phyloP scores from a whole-genome alignment of 92 coral and sea anemone genomes.

The Phymanthus crucifer region DNA sequence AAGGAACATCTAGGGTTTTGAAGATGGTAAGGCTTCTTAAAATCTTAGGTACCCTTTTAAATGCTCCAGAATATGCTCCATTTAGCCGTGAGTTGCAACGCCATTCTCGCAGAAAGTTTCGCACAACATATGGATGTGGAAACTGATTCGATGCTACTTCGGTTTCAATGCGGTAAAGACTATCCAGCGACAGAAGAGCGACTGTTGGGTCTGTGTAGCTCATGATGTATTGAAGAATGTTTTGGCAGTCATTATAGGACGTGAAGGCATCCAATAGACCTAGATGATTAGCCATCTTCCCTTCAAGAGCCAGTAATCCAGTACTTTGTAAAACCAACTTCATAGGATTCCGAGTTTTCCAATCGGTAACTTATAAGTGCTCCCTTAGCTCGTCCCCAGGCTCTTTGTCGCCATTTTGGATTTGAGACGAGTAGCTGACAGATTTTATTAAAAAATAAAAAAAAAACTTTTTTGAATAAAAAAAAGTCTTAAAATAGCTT shows the following conservation, averaged over 20 bases:
- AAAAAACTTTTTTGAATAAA: too few relatives aligned
- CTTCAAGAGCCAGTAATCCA: too few relatives aligned
- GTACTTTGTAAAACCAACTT: too few relatives aligned
- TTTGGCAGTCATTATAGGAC: background rate
- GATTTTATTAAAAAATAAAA: too few relatives aligned
- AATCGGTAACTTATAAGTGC: too few relatives aligned
- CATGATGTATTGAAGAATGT: background rate
- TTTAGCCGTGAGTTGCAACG: slow-evolving; percentile 41
- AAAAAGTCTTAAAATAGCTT: too few relatives aligned
- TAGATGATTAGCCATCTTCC: too few relatives aligned
- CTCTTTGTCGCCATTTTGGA: too few relatives aligned
- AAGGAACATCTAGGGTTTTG: slow-evolving; percentile 43
- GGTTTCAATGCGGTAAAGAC: slow-evolving; percentile 47
- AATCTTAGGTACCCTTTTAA: background rate
- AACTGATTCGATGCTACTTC: slow-evolving; percentile 29
- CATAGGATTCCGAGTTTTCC: too few relatives aligned
- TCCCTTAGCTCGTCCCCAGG: too few relatives aligned
- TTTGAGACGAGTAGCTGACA: too few relatives aligned
- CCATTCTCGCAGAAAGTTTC: slow-evolving; percentile 44
- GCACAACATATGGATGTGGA: background rate
- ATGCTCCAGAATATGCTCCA: slow-evolving; percentile 14
- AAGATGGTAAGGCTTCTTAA: slow-evolving; percentile 52
- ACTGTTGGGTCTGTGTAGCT: slow-evolving; percentile 16
- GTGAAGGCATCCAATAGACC: background rate
- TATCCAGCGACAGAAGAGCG: slow-evolving; percentile 50